These are phyloP conservation scores for Pasiphila rectangulata DNA, from an alignment of 2,888 invertebrate species.

Conservation along the genomic window DNA sequence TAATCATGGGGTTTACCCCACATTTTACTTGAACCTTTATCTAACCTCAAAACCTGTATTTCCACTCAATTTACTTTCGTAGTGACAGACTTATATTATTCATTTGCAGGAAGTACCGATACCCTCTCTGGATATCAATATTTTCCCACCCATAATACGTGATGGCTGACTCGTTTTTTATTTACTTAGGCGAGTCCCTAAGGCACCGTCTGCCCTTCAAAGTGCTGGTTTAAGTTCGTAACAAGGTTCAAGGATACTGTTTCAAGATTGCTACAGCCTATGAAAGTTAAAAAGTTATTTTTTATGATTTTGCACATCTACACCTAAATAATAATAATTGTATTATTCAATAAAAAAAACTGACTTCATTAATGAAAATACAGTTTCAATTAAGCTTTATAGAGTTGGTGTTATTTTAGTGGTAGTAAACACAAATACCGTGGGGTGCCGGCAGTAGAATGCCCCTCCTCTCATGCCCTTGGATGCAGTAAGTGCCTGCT, in stretches of 20 bases:
- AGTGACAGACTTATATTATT: slow-evolving; percentile 29
- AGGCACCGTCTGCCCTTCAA: slow-evolving; percentile 23
- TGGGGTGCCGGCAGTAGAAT: too few species aligned
- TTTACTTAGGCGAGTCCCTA: slow-evolving; percentile 33
- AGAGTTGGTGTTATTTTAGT: too few species aligned
- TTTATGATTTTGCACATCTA: too few species aligned
- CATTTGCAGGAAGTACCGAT: slow-evolving; percentile 28
- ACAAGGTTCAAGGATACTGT: slow-evolving; percentile 29
- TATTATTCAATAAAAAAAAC: too few species aligned
- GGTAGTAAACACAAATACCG: too few species aligned
- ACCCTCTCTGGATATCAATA: slow-evolving; percentile 30
- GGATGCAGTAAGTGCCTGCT: too few species aligned
- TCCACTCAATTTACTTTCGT: slow-evolving; percentile 10
- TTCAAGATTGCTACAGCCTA: slow-evolving; percentile 17
- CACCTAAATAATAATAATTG: too few species aligned
- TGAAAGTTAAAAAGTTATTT: slow-evolving; percentile 13
- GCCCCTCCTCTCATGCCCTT: too few species aligned
- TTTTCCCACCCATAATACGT: slow-evolving; percentile 31
- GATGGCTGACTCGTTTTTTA: slow-evolving; percentile 33
- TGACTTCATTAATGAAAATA: too few species aligned
- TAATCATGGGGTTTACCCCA: too few species aligned
- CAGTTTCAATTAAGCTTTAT: too few species aligned
- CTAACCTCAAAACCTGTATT: slow-evolving; percentile 20
- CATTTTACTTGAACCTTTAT: not conserved
- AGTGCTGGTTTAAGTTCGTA: slow-evolving; percentile 35